phyloP scores from a whole-genome alignment of 2,113 vertebrate genomes.

The Donacobius atricapilla region DNA sequence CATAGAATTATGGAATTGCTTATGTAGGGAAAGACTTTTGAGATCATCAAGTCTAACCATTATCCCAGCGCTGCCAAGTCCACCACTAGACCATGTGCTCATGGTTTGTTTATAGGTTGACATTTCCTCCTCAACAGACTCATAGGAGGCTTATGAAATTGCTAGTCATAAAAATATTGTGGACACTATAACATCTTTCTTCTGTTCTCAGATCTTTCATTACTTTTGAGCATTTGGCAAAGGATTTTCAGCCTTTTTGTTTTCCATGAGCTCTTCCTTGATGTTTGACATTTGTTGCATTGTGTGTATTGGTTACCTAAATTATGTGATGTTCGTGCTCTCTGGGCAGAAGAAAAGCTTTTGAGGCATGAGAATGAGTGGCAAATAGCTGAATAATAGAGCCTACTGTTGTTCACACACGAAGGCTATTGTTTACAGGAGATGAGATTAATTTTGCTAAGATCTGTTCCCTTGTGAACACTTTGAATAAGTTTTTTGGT shows the following conservation, averaged over 20 bases:
- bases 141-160: not conserved
- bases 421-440: not conserved
- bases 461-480: not conserved
- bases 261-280: not conserved
- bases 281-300: not conserved
- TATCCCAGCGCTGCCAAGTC: not conserved
- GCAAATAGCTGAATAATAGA: conserved; percentile 7
- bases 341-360: not conserved
- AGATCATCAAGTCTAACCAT: not conserved
- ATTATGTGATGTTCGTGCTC: not conserved
- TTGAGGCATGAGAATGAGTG: not conserved
- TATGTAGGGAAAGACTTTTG: not conserved
- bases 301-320: not conserved
- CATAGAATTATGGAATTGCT: not conserved
- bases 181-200: not conserved
- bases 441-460: conserved; percentile 6
- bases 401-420: not conserved
- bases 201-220: conserved; percentile 1
- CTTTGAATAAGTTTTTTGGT: not conserved
- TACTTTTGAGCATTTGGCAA: not conserved
- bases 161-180: not conserved
- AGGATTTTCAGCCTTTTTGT: not conserved
- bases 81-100: not conserved
- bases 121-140: not conserved
- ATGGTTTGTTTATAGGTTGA: not conserved